phyloP scores from a whole-genome alignment of 2,888 invertebrate genomes.

The Subacronicta megacephala region DNA sequence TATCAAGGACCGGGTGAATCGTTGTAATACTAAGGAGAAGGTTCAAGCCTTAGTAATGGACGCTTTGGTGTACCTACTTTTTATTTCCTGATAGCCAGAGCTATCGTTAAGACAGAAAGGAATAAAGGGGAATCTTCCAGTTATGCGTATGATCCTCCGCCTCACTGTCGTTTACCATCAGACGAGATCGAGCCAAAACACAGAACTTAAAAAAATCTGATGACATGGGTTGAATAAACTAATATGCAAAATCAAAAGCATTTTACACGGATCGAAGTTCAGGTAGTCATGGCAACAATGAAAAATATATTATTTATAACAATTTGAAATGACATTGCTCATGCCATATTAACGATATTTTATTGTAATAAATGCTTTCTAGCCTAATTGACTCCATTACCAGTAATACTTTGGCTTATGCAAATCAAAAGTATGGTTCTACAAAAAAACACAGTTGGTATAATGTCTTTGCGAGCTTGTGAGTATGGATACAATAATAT shows the following conservation, averaged over 20 bases:
- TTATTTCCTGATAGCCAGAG: no score
- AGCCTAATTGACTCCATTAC: constrained; percentile 16
- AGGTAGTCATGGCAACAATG: constrained; percentile 3
- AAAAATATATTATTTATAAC: no score
- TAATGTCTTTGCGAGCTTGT: background rate
- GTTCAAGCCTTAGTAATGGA: no score
- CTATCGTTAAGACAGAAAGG: no score
- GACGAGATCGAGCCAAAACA: no score
- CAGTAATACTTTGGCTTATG: constrained; percentile 19
- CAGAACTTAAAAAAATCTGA: no score
- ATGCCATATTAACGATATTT: constrained; percentile 6
- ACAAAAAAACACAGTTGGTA: constrained; percentile 20
- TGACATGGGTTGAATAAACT: background rate
- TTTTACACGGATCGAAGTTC: background rate
- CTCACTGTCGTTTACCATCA: no score
- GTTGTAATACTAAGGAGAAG: no score
- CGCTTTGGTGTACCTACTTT: no score
- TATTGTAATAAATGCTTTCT: constrained; percentile 8
- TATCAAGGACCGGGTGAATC: no score
- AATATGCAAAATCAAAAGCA: background rate
- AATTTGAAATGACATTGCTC: constrained; percentile 1
- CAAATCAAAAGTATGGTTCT: constrained; percentile 18
- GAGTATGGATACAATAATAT: constrained; percentile 3
- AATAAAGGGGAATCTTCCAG: no score
- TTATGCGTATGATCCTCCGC: no score